Percentiles rank a stretch among this genome's conserved stretches.
These are phyloP conservation scores for Psittacara wagleri DNA, from an alignment of 2,113 vertebrate species.

Conservation along the genomic window DNA sequence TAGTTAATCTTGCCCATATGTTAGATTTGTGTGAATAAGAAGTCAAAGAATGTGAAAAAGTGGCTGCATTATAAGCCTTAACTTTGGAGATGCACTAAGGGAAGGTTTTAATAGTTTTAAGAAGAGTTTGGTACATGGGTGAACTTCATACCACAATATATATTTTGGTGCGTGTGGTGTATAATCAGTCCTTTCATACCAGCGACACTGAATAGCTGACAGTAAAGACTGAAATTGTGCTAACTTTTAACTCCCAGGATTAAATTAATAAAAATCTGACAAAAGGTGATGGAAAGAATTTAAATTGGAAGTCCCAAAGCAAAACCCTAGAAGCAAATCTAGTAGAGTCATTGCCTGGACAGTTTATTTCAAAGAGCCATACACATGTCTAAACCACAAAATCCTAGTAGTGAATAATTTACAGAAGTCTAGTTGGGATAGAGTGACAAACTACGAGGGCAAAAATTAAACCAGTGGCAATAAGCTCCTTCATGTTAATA, in stretches of 20 bases:
- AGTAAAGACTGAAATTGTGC: neutral
- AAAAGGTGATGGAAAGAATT: neutral
- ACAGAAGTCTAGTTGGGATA: neutral
- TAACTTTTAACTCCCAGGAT: neutral
- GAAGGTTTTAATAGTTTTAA: neutral
- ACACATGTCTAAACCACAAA: neutral
- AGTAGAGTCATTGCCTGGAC: neutral
- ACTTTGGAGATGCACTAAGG: neutral
- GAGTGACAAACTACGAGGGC: neutral
- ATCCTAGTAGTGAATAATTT: neutral
- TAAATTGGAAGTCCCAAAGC: neutral
- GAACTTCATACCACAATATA: neutral
- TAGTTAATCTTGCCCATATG: too few relatives aligned
- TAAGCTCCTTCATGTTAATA: neutral
- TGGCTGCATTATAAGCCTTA: neutral
- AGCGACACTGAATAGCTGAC: neutral
- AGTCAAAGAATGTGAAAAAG: neutral
- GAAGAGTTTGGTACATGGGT: neutral
- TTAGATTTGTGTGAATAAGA: neutral
- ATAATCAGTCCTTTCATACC: rapidly evolving
- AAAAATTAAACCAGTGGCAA: neutral
- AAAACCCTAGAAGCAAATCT: neutral
- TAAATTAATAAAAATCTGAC: neutral
- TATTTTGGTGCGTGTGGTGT: neutral
- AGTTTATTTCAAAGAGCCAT: neutral